phyloP scores from a whole-genome alignment of 64 coral and sea anemone species.

The Pocillopora damicornis region DNA sequence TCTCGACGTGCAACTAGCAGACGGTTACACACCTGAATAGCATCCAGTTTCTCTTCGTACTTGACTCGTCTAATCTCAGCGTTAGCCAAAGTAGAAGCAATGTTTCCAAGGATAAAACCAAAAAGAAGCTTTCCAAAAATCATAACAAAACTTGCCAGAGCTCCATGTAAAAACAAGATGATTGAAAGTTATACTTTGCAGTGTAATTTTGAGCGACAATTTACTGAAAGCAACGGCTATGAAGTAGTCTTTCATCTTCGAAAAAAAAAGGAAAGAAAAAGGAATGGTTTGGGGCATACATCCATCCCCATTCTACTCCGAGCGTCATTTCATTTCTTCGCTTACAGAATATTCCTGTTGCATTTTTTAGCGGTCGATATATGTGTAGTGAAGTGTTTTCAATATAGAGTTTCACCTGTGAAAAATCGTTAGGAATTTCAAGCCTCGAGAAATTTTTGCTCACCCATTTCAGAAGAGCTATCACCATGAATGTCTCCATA shows the following conservation, averaged over 20 bases:
- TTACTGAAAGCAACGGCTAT: no score
- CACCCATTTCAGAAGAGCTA: constrained; percentile 64
- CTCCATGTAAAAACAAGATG: constrained; percentile 22
- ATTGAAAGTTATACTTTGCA: neutral
- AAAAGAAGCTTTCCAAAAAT: constrained; percentile 78
- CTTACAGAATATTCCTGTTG: no score
- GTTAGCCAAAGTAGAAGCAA: constrained; percentile 84
- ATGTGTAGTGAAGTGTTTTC: no score
- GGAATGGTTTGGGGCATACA: no score
- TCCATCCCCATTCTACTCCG: no score
- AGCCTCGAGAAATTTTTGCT: neutral
- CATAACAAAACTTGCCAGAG: constrained; percentile 79
- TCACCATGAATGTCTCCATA: constrained; percentile 79
- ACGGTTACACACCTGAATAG: constrained; percentile 52
- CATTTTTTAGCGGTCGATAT: no score
- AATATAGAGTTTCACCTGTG: no score
- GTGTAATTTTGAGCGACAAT: no score
- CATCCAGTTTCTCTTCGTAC: constrained; percentile 75
- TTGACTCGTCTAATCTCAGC: constrained; percentile 73
- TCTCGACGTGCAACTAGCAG: neutral
- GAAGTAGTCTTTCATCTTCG: no score
- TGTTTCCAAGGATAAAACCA: constrained; percentile 93
- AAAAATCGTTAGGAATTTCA: no score
- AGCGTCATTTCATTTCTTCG: no score
- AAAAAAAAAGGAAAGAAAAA: no score